phyloP scores from a whole-genome alignment of 2,888 invertebrate species.

The Endotricha flammealis region DNA sequence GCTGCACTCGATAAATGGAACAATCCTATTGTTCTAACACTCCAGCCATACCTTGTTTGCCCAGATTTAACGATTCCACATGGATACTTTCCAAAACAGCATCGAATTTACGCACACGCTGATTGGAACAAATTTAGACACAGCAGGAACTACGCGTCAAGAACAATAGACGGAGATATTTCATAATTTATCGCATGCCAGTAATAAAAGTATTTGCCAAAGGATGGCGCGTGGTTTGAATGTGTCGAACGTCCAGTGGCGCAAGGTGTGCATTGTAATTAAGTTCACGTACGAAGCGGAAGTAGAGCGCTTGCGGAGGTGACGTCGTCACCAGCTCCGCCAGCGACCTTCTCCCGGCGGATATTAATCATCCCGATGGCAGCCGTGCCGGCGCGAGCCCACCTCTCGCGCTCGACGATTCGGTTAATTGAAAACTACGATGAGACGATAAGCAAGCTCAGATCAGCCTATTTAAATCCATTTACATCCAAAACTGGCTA shows the following conservation, averaged over 20 bases:
- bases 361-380: conserved; percentile 71
- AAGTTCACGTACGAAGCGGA: conserved; percentile 53
- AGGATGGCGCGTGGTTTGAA: conserved; percentile 17
- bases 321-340: conserved; percentile 66
- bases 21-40: conserved; percentile 44
- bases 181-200: conserved; percentile 7
- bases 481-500: too few relatives aligned
- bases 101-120: not conserved
- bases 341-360: conserved; percentile 67
- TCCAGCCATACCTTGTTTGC: not conserved
- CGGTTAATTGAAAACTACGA: conserved; percentile 55
- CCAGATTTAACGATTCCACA: not conserved
- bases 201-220: conserved; percentile 6
- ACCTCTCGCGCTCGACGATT: conserved; percentile 26
- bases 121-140: not conserved
- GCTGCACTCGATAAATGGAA: conserved; percentile 47
- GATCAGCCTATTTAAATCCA: conserved; percentile 11
- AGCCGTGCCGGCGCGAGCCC: conserved; percentile 27
- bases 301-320: conserved; percentile 59
- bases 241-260: conserved; percentile 12
- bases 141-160: conserved; percentile 5
- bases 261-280: conserved; percentile 29
- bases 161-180: conserved; percentile 3
- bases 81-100: not conserved
- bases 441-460: conserved; percentile 18